A percentile compares a stretch with the other conserved stretches of the same genome.
phyloP scores from a whole-genome alignment of 1,140 invertebrate species.

The Caerostris darwini region DNA sequence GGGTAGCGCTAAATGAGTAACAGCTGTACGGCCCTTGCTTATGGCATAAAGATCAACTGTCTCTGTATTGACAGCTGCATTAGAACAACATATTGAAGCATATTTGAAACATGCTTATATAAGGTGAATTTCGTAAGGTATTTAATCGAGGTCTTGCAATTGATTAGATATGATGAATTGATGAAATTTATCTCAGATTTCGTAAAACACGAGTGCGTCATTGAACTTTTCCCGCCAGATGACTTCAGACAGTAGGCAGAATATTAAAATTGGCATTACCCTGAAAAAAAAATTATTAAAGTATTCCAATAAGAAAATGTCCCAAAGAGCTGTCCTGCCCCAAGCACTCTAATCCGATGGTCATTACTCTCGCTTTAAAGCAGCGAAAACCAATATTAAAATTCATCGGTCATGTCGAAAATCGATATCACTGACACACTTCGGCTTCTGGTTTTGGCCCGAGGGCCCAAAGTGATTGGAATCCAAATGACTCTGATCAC shows the following conservation, averaged over 20 bases:
- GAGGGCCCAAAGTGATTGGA: neutral
- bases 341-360: neutral
- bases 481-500: neutral
- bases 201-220: neutral
- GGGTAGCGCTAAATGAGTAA: too few species aligned
- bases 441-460: neutral
- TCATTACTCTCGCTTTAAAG: neutral
- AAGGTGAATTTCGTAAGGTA: too few species aligned
- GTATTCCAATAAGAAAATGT: neutral
- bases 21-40: too few species aligned
- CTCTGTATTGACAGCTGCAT: too few species aligned
- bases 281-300: neutral
- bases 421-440: conserved; percentile 13
- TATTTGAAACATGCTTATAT: too few species aligned
- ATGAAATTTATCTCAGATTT: neutral
- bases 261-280: neutral
- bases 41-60: too few species aligned
- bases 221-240: neutral
- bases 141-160: too few species aligned
- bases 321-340: neutral
- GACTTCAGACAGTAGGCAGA: neutral
- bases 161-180: too few species aligned
- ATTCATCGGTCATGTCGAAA: neutral
- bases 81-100: too few species aligned
- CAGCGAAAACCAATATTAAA: neutral